phyloP scores from a whole-genome alignment of 2,113 vertebrate species.

The Lamprologus lemairii region DNA sequence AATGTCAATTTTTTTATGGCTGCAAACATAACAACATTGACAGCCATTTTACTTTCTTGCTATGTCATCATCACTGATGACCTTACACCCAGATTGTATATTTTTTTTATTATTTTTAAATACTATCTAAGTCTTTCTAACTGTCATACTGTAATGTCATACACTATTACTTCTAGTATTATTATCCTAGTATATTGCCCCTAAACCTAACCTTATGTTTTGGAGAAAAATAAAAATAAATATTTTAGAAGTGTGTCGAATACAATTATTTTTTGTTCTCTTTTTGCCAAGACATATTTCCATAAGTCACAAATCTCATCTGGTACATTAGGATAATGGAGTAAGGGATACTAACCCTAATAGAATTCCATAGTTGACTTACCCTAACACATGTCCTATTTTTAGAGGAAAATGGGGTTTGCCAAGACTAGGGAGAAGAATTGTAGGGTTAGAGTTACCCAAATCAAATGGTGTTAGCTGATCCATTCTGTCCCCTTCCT shows the following conservation, averaged over 20 bases:
- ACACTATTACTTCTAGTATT: neutral
- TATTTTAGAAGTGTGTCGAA: neutral
- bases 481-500: neutral
- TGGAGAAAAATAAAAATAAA: neutral
- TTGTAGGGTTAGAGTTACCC: neutral
- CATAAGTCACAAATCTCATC: neutral
- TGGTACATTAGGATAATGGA: neutral
- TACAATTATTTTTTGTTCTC: neutral
- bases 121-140: neutral
- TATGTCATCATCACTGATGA: neutral
- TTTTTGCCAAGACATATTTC: neutral
- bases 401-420: neutral
- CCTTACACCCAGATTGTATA: neutral
- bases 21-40: neutral
- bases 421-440: neutral
- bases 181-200: neutral
- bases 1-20: neutral
- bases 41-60: neutral
- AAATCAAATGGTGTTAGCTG: neutral
- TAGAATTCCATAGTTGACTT: neutral
- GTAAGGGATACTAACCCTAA: neutral
- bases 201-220: neutral
- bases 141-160: neutral
- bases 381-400: neutral
- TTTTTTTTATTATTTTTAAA: neutral